Evolutionary conservation across 2,888 invertebrate genomes (phyloP).

Genomic region (Volucella bombylans): DNA sequence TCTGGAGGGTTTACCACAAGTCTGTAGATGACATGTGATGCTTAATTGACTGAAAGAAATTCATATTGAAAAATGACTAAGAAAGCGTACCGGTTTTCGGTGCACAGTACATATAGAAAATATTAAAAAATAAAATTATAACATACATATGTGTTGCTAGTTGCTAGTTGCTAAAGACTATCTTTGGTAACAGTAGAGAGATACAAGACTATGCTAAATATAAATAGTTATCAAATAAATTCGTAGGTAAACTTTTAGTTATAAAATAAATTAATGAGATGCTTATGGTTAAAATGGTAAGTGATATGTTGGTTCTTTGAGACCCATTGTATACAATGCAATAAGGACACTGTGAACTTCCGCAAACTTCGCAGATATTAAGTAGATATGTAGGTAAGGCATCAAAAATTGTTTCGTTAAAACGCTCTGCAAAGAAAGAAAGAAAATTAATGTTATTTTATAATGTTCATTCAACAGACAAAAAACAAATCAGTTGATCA

Average conservation of each 20-base stretch:
- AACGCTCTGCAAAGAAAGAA: slow-evolving; percentile 87
- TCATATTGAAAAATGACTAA: not conserved
- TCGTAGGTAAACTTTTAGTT: slow-evolving; percentile 46
- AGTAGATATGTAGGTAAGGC: slow-evolving; percentile 90
- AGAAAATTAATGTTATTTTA: slow-evolving; percentile 20
- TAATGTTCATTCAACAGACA: not conserved
- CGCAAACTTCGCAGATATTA: slow-evolving; percentile 95
- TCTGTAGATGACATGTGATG: not conserved
- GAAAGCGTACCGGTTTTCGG: not conserved
- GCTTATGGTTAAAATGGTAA: slow-evolving; percentile 49
- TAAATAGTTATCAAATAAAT: slow-evolving; percentile 50
- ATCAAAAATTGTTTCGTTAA: slow-evolving; percentile 93
- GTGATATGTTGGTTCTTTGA: slow-evolving; percentile 27
- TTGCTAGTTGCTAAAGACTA: slow-evolving; percentile 13
- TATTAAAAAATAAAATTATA: not conserved
- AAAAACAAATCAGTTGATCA: not conserved
- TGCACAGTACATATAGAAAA: not conserved
- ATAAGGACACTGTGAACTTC: slow-evolving; percentile 94
- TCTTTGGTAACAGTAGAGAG: slow-evolving; percentile 65
- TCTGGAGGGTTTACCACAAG: not conserved
- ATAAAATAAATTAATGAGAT: slow-evolving; percentile 64
- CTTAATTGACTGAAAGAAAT: not conserved
- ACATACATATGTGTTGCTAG: not conserved
- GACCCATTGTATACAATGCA: slow-evolving; percentile 89
- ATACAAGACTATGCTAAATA: slow-evolving; percentile 43